Percentiles rank a stretch among this genome's conserved stretches.
phyloP scores from a whole-genome alignment of 2,113 vertebrate genomes.

The Pygoscelis adeliae region DNA sequence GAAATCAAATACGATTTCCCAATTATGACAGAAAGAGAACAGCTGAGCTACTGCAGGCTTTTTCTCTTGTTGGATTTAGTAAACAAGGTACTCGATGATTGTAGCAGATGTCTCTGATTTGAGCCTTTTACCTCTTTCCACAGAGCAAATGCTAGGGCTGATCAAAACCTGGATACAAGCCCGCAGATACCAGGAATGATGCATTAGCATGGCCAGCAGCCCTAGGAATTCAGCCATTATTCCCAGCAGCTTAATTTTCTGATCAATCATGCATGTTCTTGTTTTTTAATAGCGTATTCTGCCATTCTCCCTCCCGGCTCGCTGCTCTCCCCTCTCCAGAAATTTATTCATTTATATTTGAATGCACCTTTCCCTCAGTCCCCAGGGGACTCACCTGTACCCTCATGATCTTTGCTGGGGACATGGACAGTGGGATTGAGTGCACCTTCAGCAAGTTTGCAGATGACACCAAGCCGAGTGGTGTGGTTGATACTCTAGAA shows the following conservation, averaged over 20 bases:
- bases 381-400: accelerated
- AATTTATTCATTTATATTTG: neutral
- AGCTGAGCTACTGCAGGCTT: conserved; percentile 32
- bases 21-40: conserved; percentile 14
- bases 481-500: neutral
- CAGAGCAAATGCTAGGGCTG: neutral
- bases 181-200: neutral
- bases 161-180: conserved; percentile 10
- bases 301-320: neutral
- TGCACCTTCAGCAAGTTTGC: neutral
- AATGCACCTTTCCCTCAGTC: neutral
- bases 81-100: neutral
- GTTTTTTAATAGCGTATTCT: neutral
- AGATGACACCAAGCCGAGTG: neutral
- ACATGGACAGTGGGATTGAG: neutral
- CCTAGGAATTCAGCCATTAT: neutral
- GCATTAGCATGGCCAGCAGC: neutral
- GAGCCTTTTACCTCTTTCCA: conserved; percentile 18
- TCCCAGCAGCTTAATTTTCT: conserved; percentile 8
- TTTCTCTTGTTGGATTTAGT: conserved; percentile 1
- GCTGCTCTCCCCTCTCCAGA: neutral
- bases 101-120: conserved; percentile 59
- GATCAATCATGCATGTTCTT: neutral
- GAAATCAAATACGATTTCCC: conserved; percentile 2
- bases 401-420: neutral